Evolutionary conservation across 2,888 invertebrate species (phyloP), one percentile per base, ranked within the genome.

Genomic region (Melanotus villosus): DNA sequence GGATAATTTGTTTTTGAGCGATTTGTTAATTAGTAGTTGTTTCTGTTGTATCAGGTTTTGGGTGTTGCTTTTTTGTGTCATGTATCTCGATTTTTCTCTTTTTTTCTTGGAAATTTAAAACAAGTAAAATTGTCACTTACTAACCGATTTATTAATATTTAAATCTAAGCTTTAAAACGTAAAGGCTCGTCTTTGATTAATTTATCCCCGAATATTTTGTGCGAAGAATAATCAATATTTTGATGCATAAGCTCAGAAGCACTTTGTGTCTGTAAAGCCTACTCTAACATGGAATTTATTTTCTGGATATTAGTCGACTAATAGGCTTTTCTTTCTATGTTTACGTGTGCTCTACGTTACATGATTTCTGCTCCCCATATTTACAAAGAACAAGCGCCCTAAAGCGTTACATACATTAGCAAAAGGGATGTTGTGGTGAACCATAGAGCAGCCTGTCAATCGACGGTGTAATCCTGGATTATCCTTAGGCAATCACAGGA

Each of bases 401-500:
- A 43, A 63, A 70, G 70, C 70, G 65, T 32, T 70, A 70, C 70
- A 70, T 66, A 63, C 60, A 67, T 70, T 70, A 70, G 67, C 52
- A 67, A 66, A n/a, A 63, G 70, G 70, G 70, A 70, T 70, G 67
- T 70, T 71, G 71, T 66, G 68, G 71, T 59, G 45, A 68, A 66
- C 64, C 67, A 57, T 68, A 12, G 65, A 71, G 71, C 68, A 73
- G 72, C 76, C 80, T 82, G 83, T 82, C 83, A 83, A 83, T 83
- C 81, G 82, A 77, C 79, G 78, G 74, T 78, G 80, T 83, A 84
- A 84, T 82, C 84, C 82, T 43, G 82, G 84, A 84, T 84, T 83
- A 84, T 84, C 84, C 83, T 80, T 78, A 77, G 75, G 83, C 84
- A 84, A 84, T 84, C 84, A 84, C 84, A 79, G 82, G 81, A 68